Evolutionary conservation across 2,797 vertebrate genomes (phyloP), one percentile per base, ranked within the genome.

Genomic region (Spatula versicolor): DNA sequence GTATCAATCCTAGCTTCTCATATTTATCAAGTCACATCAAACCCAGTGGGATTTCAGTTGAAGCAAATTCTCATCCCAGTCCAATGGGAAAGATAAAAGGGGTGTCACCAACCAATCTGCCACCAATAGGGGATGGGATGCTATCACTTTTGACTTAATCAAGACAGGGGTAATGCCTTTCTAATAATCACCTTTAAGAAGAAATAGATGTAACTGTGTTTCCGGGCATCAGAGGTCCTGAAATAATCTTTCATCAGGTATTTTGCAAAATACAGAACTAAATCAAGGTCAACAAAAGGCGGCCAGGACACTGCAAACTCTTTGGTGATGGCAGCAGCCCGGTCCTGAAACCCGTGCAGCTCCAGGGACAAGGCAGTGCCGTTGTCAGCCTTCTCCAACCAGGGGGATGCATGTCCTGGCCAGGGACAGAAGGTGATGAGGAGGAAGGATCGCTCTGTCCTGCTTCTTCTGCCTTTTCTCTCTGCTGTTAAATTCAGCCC

Each of bases 391-490:
- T 67, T 13, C 41, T 30, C 41, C 0, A 0, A 3, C 16, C 20
- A 7, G 64, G 14, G 58, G 35, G n/a, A 43, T 17, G 21, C 0
- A 0, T 3, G 39, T 20, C 14, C 1, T 2, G 14, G 5, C 22
- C 3, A 3, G 31, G 11, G 17, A 28, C 18, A 5, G 17, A 73
- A 37, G 30, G 25, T 31, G 19, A 6, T 1, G 2, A 22, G 33
- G 66, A 28, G 13, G 4, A 46, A 68, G 33, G 48, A 86, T 8
- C 3, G 1, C 39, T 12, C 56, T 14, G 35, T 17, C 64, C 86
- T 30, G 41, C 1, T 45, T 59, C 48, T 81, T 31, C 6, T 39
- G 7, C 35, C 64, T 85, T 22, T 48, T 23, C 59, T 31, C 33
- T 41, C 69, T 15, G 30, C 21, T 25, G 1, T 46, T 7, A 13